A percentile compares a stretch with the other conserved stretches of the same genome.
Conservation (phyloP, 2,888 invertebrate species). For the Lordiphosa fenestrarum region DNA sequence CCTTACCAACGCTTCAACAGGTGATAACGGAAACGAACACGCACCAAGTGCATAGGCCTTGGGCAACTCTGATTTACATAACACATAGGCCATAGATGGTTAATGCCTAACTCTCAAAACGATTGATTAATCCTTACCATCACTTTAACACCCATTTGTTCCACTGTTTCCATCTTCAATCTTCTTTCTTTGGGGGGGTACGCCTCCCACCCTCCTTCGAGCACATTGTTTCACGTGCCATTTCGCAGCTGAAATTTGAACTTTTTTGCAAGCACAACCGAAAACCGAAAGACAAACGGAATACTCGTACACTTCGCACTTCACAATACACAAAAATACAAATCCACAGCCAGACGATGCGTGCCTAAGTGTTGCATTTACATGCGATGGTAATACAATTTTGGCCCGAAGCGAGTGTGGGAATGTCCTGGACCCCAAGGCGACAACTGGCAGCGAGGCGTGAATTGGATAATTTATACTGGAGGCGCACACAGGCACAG, state of each 20-base stretch:
- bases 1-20: too few relatives aligned
- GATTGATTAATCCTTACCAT: background rate
- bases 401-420: slow-evolving; percentile 27
- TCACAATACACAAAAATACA: slow-evolving; percentile 32
- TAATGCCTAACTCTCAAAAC: too few relatives aligned
- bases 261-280: slow-evolving; percentile 54
- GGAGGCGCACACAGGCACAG: slow-evolving; percentile 29
- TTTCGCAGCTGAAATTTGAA: slow-evolving; percentile 65
- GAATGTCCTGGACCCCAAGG: slow-evolving; percentile 13
- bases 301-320: slow-evolving; percentile 45
- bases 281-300: slow-evolving; percentile 54
- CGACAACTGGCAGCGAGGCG: slow-evolving; percentile 57
- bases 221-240: slow-evolving; percentile 65
- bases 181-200: slow-evolving; percentile 22
- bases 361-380: slow-evolving; percentile 75
- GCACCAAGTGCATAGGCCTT: too few relatives aligned
- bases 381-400: slow-evolving; percentile 65
- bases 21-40: too few relatives aligned
- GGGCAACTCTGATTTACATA: too few relatives aligned
- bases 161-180: slow-evolving; percentile 31
- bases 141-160: background rate
- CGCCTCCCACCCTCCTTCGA: slow-evolving; percentile 5
- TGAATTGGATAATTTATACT: slow-evolving; percentile 74
- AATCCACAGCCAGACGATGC: slow-evolving; percentile 48
- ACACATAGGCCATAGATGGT: too few relatives aligned